phyloP scores from a whole-genome alignment of 2,888 invertebrate species.

The Hirtodrosophila cameraria region DNA sequence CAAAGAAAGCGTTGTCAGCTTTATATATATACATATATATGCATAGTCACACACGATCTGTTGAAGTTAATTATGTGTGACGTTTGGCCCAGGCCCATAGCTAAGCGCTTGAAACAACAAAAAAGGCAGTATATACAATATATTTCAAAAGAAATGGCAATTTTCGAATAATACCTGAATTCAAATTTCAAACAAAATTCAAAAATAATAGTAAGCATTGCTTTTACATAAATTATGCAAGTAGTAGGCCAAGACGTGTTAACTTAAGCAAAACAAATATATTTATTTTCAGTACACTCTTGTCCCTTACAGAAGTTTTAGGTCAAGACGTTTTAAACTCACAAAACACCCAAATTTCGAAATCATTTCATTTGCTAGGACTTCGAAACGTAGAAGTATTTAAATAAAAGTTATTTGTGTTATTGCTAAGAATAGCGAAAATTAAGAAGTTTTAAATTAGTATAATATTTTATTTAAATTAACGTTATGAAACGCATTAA shows the following conservation, averaged over 20 bases:
- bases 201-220: conserved; percentile 11
- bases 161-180: no score
- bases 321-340: no score
- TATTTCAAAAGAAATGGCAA: neutral
- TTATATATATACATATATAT: neutral
- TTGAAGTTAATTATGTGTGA: conserved; percentile 69
- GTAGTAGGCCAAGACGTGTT: neutral
- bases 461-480: conserved; percentile 3
- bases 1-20: conserved; percentile 12
- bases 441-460: conserved; percentile 24
- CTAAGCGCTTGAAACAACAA: conserved; percentile 34
- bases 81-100: conserved; percentile 30
- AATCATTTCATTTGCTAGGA: neutral
- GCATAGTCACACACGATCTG: conserved; percentile 27
- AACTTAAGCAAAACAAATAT: neutral
- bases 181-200: no score
- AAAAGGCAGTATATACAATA: conserved; percentile 14
- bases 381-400: neutral
- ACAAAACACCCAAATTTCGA: no score
- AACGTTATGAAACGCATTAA: conserved; percentile 37
- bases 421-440: conserved; percentile 1
- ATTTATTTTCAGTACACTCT: no score
- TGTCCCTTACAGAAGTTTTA: no score
- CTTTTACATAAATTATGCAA: neutral
- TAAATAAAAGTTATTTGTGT: conserved; percentile 1